Evolutionary conservation across 1,140 invertebrate genomes (phyloP), one percentile per base, ranked within the genome.

Genomic region (Proctacanthus coquilletti): DNA sequence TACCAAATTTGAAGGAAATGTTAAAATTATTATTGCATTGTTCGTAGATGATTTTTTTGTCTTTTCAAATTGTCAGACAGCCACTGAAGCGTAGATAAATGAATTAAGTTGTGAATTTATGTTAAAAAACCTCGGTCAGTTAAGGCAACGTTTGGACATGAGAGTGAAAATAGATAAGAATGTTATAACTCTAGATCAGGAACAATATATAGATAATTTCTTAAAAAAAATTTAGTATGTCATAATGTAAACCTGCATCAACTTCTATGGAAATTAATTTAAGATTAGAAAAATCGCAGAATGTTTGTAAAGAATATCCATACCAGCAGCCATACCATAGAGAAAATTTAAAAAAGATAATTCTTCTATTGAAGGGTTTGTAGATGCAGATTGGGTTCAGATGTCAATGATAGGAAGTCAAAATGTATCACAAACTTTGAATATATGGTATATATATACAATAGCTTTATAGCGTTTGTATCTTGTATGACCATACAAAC

Each of bases 41-140:
- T 47, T 51, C 21, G 45, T 52, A 10, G 47, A 53, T 30, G 45
- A 48, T 38, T 48, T 51, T 11, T 41, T 47, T 25, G 35, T 49
- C 19, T 41, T 41, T 20, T 35, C 18, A n/a, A 43, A 40, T 38
- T 25, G 19, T 36, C 18, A 42, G 0, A 32, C 34, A 29, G 46
- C 41, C 30, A 21, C 42, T 10, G 19, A 34, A 9, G 18, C 34
- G 6, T 47, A 34, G 39, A 2, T 39, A 20, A 34, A 39, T 33
- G 5, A 32, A 37, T 40, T 6, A 42, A 42, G 15, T 2, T 11
- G 20, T 14, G 10, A 5, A n/a, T n/a, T n/a, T n/a, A n/a, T n/a
- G n/a, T n/a, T n/a, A n/a, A n/a, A n/a, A n/a, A n/a, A n/a, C n/a
- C n/a, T n/a, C n/a, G n/a, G n/a, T n/a, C n/a, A n/a, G n/a, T 25